Base-by-base conservation (phyloP, 23 tunicate species). In the Trididemnum miniatum region DNA sequence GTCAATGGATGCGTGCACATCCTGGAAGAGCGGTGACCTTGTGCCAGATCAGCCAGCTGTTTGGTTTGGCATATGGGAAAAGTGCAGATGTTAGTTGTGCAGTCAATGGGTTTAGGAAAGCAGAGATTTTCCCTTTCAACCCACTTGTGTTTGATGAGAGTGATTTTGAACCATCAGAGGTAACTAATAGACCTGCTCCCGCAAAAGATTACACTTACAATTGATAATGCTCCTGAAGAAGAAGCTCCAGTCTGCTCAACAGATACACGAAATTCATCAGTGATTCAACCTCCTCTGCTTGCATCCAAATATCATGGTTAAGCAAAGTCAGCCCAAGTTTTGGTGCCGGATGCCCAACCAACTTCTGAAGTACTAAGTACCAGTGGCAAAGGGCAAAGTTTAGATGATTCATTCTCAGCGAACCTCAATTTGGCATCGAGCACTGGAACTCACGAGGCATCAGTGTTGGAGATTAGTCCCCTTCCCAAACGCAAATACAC, bases 1-100 rank as follows among this genome's bases (percentile, higher is more conserved):
- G 54, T 12, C 82, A 77, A 12, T 82, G 86, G 86, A 51, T 82
- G 69, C 44, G 69, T n/a, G 79, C 86, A 32, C 27, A 82, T 82
- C 78, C 78, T 39, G 86, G 86, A 33, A 32, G 86, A 30, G 76
- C 69, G 20, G 62, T 69, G 18, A 51, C 78, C 27, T 24, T 71
- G 44, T 82, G 31, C 31, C 67, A 71, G 51, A 28, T 71, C 22
- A 51, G 86, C 49, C 67, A 34, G 2, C 3, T 82, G 66, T 82
- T 82, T 71, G 86, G 86, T 22, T 33, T 71, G 22, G 86, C 67
- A 36, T 71, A 82, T 51, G 86, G 79, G 1, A 69, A 69, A 82
- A 79, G 79, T 25, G 86, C 77, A 1, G 24, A 39, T 71, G 78
- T 82, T 12, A 82, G 79, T 50, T 12, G 18, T 49, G 78, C 78